phyloP scores from a whole-genome alignment of 2,113 vertebrate species.

The Miniopterus natalensis region DNA sequence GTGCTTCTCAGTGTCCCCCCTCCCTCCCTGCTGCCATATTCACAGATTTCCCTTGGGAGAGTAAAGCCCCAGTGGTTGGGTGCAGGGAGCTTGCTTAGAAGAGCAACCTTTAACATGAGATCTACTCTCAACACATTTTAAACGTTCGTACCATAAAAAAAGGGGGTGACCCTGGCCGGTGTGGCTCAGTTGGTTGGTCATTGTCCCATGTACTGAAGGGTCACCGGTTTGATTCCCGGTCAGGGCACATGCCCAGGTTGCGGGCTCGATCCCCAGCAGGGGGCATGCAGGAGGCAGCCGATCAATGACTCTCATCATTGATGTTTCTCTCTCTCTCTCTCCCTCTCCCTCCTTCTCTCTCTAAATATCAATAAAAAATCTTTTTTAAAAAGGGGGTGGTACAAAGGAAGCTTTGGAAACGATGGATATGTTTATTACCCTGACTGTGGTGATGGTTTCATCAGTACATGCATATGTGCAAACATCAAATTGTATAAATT shows the following conservation, averaged over 20 bases:
- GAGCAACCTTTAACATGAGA: background rate
- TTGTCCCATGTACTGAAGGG: too few species aligned
- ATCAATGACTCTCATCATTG: too few species aligned
- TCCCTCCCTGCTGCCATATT: background rate
- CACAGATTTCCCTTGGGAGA: slow-evolving; percentile 12
- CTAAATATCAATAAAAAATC: too few species aligned
- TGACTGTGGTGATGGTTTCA: slow-evolving; percentile 1
- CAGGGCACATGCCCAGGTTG: too few species aligned
- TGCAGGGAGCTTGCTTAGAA: background rate
- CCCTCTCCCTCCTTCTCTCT: too few species aligned
- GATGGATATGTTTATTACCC: background rate
- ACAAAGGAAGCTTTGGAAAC: background rate
- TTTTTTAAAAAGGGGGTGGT: background rate
- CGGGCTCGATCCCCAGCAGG: too few species aligned
- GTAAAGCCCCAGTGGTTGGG: background rate
- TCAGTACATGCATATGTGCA: background rate
- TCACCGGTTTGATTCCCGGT: too few species aligned
- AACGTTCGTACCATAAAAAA: background rate
- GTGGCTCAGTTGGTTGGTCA: background rate
- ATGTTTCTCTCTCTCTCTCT: too few species aligned
- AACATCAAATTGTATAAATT: background rate
- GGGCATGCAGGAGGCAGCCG: too few species aligned
- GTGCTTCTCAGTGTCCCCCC: background rate
- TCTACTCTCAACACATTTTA: background rate
- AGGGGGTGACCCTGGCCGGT: background rate